A percentile compares a stretch with the other conserved stretches of the same genome.
These are phyloP conservation scores for Xyrichtys novacula DNA, from an alignment of 2,797 vertebrate species.

Conservation along the genomic window DNA sequence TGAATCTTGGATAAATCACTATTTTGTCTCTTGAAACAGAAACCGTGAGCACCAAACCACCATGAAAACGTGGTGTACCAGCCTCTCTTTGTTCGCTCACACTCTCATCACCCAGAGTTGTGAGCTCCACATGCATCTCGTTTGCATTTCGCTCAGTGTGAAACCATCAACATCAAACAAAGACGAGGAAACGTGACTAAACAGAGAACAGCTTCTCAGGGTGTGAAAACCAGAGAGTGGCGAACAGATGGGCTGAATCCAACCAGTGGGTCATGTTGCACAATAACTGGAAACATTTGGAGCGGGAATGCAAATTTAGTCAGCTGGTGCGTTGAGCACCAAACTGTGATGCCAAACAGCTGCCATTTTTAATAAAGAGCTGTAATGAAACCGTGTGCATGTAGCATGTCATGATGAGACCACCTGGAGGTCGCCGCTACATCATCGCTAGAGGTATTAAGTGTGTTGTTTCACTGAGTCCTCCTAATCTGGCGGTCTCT, in stretches of 20 bases:
- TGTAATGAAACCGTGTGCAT: not conserved
- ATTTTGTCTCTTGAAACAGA: no score
- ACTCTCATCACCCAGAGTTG: no score
- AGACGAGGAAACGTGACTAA: not conserved
- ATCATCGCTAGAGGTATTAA: not conserved
- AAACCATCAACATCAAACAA: not conserved
- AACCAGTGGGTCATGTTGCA: conserved; percentile 33
- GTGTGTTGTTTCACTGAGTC: no score
- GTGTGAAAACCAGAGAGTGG: not conserved
- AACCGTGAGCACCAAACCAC: no score
- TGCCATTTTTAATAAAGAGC: conserved; percentile 26
- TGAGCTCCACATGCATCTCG: not conserved
- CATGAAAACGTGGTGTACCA: no score
- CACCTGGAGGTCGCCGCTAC: not conserved
- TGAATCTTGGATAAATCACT: no score
- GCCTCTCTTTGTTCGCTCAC: no score
- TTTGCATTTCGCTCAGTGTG: not conserved
- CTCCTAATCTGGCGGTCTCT: no score
- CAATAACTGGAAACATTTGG: conserved; percentile 27
- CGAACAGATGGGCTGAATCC: conserved; percentile 37
- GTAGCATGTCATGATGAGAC: conserved; percentile 1
- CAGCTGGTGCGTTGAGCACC: conserved; percentile 20
- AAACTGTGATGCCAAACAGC: conserved; percentile 21
- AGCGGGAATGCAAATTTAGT: conserved; percentile 21
- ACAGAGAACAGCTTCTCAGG: not conserved